Evolutionary conservation across 1,140 invertebrate genomes (phyloP), one percentile per base, ranked within the genome.

Genomic region (Drosophila insularis): DNA sequence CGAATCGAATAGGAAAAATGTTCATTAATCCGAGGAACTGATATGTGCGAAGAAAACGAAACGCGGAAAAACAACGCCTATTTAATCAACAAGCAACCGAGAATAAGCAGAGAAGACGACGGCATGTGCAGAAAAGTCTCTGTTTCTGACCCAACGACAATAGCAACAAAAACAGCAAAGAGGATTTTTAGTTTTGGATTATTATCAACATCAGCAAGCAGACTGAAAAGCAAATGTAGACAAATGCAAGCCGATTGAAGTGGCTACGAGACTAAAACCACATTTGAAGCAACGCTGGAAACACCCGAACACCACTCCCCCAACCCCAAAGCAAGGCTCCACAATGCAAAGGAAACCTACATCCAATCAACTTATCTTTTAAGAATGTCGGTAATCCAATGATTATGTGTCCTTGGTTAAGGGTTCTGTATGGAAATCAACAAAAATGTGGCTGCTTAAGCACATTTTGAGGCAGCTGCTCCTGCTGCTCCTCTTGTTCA

Each of bases 1-100:
- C n/a, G n/a, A n/a, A 80, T 50, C 63, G 55, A 74, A 72, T n/a
- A n/a, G n/a, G 17, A 56, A 76, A 74, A 74, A 86, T 85, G 81
- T 74, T 74, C 46, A 39, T 37, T 39, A 67, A 50, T 55, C 71
- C 72, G 70, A 37, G 63, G 46, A 37, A 56, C 70, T 50, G 56
- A 60, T 63, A 54, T 61, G 65, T 71, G 67, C 66, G 73, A 35
- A 43, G 63, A 71, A 74, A 62, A 65, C 63, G 70, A 63, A 71
- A 63, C 55, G 68, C 40, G 23, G 14, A 39, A 61, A 43, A 74
- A 71, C 65, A 74, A 64, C 63, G 53, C 56, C 53, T 27, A 56
- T 59, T 54, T 53, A 71, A 55, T 62, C 43, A 50, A 17, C 17
- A 43, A 63, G 10, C 75, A 61, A 68, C 53, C 74, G 72, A 75